Percentiles rank a stretch among this genome's conserved stretches.
Conservation (phyloP, 2,797 vertebrate genomes). For the Thripadectes ignobilis region DNA sequence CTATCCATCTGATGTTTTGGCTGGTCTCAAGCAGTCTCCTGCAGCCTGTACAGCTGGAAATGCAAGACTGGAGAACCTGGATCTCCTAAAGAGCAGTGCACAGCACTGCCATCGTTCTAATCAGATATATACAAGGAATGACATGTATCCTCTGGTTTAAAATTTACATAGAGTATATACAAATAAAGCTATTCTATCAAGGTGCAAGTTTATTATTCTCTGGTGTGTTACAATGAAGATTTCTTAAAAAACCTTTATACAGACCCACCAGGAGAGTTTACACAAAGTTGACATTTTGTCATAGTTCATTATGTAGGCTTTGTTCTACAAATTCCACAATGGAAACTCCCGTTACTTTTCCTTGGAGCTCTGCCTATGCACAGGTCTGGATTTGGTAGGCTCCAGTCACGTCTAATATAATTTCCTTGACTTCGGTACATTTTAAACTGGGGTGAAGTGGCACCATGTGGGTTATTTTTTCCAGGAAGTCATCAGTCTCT, state of each 20-base stretch:
- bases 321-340: background rate
- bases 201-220: conserved; percentile 52
- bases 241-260: conserved; percentile 15
- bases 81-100: conserved; percentile 44
- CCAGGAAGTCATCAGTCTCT: conserved; percentile 15
- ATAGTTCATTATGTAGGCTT: background rate
- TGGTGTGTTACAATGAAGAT: conserved; percentile 9
- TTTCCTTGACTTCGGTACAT: background rate
- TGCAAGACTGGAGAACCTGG: conserved; percentile 7
- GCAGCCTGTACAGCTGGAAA: conserved; percentile 13
- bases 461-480: background rate
- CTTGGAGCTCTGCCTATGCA: conserved; percentile 3
- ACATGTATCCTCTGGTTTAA: conserved; percentile 16
- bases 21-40: conserved; percentile 21
- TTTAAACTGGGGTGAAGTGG: conserved; percentile 1
- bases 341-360: background rate
- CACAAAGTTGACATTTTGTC: background rate
- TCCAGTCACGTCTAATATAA: background rate
- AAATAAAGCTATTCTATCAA: conserved; percentile 68
- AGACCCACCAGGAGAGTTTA: conserved; percentile 16
- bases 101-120: conserved; percentile 19
- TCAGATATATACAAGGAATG: conserved; percentile 52
- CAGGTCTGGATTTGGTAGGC: background rate
- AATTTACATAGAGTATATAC: conserved; percentile 57
- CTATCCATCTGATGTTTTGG: conserved; percentile 24